Conservation (phyloP, 2,797 vertebrate species). For the Enteromius paludinosus region DNA sequence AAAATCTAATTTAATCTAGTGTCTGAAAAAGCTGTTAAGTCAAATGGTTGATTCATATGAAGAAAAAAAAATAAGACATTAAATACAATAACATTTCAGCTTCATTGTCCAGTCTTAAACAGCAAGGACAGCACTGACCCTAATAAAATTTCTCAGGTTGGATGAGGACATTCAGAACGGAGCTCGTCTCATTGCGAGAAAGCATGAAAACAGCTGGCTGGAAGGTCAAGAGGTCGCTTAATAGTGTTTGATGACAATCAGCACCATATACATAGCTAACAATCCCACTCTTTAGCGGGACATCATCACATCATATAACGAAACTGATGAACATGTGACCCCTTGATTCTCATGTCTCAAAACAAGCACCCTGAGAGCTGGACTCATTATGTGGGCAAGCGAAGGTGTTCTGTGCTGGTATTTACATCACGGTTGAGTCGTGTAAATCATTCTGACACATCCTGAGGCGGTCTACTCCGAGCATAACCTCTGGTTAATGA, state of each 20-base stretch:
- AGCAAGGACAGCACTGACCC: not conserved
- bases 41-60: too few species aligned
- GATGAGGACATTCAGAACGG: not conserved
- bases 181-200: not conserved
- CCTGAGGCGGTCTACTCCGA: not conserved
- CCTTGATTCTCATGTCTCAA: slow-evolving; percentile 1
- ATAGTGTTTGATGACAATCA: not conserved
- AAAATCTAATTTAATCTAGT: too few species aligned
- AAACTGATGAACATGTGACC: slow-evolving; percentile 3
- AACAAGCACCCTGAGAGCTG: slow-evolving; percentile 7
- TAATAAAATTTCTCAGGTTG: slow-evolving; percentile 12
- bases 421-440: not conserved
- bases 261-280: not conserved
- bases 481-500: slow-evolving; percentile 10
- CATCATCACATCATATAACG: not conserved
- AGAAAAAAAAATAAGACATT: not conserved
- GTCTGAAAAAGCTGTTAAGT: too few species aligned
- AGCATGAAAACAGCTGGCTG: not conserved
- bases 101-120: not conserved
- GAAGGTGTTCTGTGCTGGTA: slow-evolving; percentile 20
- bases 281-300: not conserved
- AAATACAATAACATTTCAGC: not conserved
- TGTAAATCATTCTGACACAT: slow-evolving; percentile 39
- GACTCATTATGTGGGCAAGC: slow-evolving; percentile 15
- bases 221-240: not conserved